phyloP scores from a whole-genome alignment of 2,888 invertebrate species.

The Digitonthophagus gazella region DNA sequence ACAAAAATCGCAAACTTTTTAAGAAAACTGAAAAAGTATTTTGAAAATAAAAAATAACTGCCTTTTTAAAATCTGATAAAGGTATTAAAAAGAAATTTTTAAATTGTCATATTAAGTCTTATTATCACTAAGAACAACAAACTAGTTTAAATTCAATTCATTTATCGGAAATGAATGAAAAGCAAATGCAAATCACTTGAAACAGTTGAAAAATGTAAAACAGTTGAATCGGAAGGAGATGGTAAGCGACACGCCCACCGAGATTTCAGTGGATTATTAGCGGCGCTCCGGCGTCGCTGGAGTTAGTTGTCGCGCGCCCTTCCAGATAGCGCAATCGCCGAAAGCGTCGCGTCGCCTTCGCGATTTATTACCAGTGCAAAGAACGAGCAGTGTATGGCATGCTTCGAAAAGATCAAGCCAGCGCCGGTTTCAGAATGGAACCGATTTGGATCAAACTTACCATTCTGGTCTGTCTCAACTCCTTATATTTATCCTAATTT shows the following conservation, averaged over 20 bases:
- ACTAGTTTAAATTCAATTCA: no score
- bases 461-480: background rate
- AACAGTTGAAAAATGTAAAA: background rate
- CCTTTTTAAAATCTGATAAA: no score
- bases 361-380: background rate
- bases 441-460: background rate
- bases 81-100: no score
- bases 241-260: background rate
- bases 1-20: no score
- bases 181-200: no score
- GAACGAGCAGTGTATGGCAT: background rate
- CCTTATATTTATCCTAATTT: background rate
- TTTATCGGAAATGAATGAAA: no score
- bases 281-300: background rate
- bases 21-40: no score
- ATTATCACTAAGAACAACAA: no score
- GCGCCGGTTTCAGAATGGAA: background rate
- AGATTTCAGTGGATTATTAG: background rate
- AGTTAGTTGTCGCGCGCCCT: background rate
- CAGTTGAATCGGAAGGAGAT: background rate
- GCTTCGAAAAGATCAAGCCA: background rate
- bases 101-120: no score
- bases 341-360: background rate
- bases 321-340: background rate
- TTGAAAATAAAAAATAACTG: no score